Conservation (phyloP, 23 tunicate species). For the Styela plicata region DNA sequence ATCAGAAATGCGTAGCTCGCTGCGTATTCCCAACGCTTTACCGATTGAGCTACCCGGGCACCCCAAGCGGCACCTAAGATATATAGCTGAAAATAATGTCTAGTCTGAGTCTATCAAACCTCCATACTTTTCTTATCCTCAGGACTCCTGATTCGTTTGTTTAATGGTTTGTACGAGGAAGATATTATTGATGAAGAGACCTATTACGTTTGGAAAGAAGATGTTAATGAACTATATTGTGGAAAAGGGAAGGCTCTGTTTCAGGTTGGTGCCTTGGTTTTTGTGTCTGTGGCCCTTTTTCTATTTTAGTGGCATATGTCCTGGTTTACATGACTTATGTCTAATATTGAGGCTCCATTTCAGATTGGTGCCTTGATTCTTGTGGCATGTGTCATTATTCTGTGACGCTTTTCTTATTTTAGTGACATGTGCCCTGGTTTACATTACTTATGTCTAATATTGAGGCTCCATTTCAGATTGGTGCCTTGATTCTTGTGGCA, state of each 20-base stretch:
- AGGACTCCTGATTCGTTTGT: constrained; percentile 66
- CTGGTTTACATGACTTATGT: background rate
- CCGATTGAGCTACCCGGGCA: too few relatives aligned
- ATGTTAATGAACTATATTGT: constrained; percentile 56
- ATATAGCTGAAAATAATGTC: too few relatives aligned
- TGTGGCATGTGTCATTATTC: background rate
- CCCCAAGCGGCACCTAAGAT: too few relatives aligned
- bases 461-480: background rate
- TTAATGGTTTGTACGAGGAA: constrained; percentile 61
- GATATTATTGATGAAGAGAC: constrained; percentile 85
- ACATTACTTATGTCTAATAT: background rate
- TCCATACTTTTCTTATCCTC: background rate
- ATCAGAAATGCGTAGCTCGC: too few relatives aligned
- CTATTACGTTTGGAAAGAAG: constrained; percentile 70
- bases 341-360: background rate
- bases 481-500: background rate
- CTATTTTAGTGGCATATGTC: background rate
- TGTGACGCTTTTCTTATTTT: background rate
- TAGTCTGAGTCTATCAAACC: too few relatives aligned
- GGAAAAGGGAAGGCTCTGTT: constrained; percentile 78
- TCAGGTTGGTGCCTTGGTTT: constrained; percentile 49
- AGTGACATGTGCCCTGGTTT: background rate
- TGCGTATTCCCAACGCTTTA: too few relatives aligned
- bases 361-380: constrained; percentile 1
- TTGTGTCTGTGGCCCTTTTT: background rate